These are phyloP conservation scores for Poecilia latipinna DNA, from an alignment of 2,113 vertebrate genomes.

Conservation along the genomic window DNA sequence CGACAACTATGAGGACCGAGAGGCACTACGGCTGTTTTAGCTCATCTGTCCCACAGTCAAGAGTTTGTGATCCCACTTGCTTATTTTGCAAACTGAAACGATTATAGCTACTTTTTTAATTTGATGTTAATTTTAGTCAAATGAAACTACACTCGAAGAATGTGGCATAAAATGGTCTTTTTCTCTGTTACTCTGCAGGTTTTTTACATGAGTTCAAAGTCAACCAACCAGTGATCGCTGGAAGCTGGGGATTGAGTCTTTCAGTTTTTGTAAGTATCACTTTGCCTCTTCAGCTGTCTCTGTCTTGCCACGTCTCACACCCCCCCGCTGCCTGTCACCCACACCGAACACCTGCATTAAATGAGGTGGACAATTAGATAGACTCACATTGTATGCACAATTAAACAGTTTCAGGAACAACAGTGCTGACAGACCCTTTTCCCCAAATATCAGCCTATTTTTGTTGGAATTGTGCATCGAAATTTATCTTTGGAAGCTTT, in stretches of 20 bases:
- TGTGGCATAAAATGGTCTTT: neutral
- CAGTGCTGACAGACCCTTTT: conserved; percentile 38
- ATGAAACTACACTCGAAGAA: conserved; percentile 1
- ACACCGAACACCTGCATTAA: conserved; percentile 74
- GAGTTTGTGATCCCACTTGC: conserved; percentile 30
- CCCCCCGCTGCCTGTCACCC: conserved; percentile 68
- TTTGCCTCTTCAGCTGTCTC: conserved; percentile 64
- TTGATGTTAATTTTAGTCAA: neutral
- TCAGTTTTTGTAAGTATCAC: conserved; percentile 94
- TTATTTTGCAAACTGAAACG: too few relatives aligned
- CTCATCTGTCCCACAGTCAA: conserved; percentile 69
- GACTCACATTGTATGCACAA: conserved; percentile 72
- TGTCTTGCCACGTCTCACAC: conserved; percentile 52
- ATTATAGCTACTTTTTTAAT: neutral
- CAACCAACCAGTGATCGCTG: conserved; percentile 92
- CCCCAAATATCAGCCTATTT: conserved; percentile 6
- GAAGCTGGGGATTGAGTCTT: conserved; percentile 91
- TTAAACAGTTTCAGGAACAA: conserved; percentile 59
- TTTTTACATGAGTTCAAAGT: conserved; percentile 97
- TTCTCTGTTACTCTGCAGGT: conserved; percentile 82
- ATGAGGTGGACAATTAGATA: conserved; percentile 73
- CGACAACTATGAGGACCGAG: conserved; percentile 55
- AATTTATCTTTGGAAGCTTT: conserved; percentile 5
- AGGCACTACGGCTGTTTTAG: conserved; percentile 61
- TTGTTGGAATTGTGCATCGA: neutral